phyloP scores from a whole-genome alignment of 2,113 vertebrate genomes.

The Panurus biarmicus region DNA sequence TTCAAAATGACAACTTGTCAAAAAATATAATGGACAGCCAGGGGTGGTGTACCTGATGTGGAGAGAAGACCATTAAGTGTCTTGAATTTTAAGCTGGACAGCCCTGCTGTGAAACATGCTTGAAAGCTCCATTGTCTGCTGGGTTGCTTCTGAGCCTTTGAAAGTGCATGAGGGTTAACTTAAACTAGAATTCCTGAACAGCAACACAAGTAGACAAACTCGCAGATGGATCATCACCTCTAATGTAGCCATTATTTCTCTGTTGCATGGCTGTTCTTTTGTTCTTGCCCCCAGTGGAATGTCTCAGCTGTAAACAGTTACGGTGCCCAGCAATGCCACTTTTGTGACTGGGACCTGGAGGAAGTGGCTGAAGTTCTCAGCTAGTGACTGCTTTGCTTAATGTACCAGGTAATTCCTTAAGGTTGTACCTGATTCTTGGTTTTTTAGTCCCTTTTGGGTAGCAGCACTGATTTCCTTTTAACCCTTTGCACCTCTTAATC shows the following conservation, averaged over 20 bases:
- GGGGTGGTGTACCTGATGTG: not conserved
- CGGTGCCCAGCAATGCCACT: not conserved
- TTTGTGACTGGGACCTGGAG: not conserved
- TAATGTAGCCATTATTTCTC: not conserved
- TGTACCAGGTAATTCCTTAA: not conserved
- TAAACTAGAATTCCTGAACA: not conserved
- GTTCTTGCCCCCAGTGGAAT: not conserved
- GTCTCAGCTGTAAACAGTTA: not conserved
- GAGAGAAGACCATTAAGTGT: not conserved
- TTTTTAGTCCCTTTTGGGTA: not conserved
- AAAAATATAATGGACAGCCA: conserved; percentile 3
- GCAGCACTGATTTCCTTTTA: not conserved
- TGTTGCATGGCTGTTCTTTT: not conserved
- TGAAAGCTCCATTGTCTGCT: not conserved
- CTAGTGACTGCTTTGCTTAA: not conserved
- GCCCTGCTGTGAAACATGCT: not conserved
- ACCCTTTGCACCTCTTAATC: not conserved
- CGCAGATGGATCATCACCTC: not conserved
- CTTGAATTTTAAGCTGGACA: not conserved
- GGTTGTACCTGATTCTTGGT: not conserved
- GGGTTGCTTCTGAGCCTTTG: not conserved
- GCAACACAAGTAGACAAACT: not conserved
- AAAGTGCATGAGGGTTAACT: not conserved
- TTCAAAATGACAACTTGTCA: conserved; percentile 9
- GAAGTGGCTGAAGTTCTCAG: not conserved